Percentiles rank a stretch among this genome's conserved stretches.
Evolutionary conservation across 92 coral and sea anemone genomes (phyloP).

Genomic region (Palythoa heliodiscus): DNA sequence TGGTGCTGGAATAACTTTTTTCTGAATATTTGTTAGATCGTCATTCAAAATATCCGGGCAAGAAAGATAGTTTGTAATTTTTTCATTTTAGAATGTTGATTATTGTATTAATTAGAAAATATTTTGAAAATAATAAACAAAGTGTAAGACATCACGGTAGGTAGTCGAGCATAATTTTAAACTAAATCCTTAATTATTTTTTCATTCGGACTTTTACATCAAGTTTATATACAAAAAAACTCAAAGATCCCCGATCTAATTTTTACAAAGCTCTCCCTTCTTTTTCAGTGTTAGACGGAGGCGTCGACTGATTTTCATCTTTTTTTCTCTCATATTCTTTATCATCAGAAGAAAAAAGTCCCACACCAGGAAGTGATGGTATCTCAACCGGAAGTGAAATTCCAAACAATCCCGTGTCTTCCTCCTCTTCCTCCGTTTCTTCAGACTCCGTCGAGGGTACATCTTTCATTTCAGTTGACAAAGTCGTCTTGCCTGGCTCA

Average conservation of each 20-base stretch:
- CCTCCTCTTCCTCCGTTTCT: constrained; percentile 75
- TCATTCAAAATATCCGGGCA: too few relatives aligned
- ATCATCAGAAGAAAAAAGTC: constrained; percentile 33
- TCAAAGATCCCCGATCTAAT: neutral
- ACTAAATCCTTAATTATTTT: too few relatives aligned
- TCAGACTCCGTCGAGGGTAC: constrained; percentile 66
- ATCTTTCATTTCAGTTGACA: constrained; percentile 76
- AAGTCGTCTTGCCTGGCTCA: constrained; percentile 81
- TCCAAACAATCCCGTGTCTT: constrained; percentile 56
- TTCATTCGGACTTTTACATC: neutral
- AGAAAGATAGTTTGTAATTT: too few relatives aligned
- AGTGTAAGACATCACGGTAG: too few relatives aligned
- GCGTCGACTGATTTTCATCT: constrained; percentile 10
- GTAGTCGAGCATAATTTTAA: too few relatives aligned
- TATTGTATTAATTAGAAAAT: too few relatives aligned
- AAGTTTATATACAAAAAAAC: neutral
- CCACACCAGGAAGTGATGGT: constrained; percentile 24
- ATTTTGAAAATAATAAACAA: too few relatives aligned
- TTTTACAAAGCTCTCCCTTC: neutral
- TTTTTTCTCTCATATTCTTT: constrained; percentile 37
- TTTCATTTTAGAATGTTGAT: too few relatives aligned
- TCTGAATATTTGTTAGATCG: too few relatives aligned
- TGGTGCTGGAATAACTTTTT: too few relatives aligned
- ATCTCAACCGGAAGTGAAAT: constrained; percentile 62
- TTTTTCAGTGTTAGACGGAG: neutral